Evolutionary conservation across 64 coral and sea anemone genomes (phyloP), one percentile per base, ranked within the genome.

Genomic region (Montipora cactus): DNA sequence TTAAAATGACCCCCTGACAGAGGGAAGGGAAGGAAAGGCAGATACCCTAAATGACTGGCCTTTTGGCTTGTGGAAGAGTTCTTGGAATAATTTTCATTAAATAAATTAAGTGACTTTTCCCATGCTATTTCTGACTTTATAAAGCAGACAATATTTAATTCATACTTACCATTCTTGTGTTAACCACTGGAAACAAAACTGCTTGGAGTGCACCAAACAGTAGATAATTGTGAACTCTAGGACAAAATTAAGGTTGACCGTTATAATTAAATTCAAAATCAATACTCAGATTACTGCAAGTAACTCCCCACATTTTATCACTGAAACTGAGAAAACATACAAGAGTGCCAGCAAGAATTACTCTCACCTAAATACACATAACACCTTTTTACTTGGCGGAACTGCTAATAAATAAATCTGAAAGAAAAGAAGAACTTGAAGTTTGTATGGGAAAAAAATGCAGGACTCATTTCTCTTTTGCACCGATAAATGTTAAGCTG

Each of bases 191-290:
- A 58, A 97, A 95, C 28, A 97, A 28, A 16, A 97, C 76, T 72
- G 96, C 96, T 62, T 95, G 69, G 9, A 97, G 88, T 71, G 96
- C 96, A 87, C 96, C 96, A 95, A 97, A 97, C 16, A 97, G 66
- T 4, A 97, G 80, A 82, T 97, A 97, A 81, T 94, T 97, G 58
- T 94, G 90, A 88, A 97, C 88, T 57, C 96, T 97, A 49, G 14
- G 46, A 61, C 37, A 70, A 73, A 87, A 75, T 7, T 57, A 73
- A 79, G 55, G 23, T 28, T 28, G 28, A 28, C 28, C 28, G 28
- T 19, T 18, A 1, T 20, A 13, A 14, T 68, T 1, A 68, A 68
- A 68, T 4, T 18, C 12, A 68, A 68, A 18, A 18, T 13, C 18
- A 0, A 37, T 22, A 28, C 5, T 3, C 9, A 8, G 23, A 8